Base-by-base conservation (phyloP, 2,888 invertebrate species). In the Cephonodes hylas region DNA sequence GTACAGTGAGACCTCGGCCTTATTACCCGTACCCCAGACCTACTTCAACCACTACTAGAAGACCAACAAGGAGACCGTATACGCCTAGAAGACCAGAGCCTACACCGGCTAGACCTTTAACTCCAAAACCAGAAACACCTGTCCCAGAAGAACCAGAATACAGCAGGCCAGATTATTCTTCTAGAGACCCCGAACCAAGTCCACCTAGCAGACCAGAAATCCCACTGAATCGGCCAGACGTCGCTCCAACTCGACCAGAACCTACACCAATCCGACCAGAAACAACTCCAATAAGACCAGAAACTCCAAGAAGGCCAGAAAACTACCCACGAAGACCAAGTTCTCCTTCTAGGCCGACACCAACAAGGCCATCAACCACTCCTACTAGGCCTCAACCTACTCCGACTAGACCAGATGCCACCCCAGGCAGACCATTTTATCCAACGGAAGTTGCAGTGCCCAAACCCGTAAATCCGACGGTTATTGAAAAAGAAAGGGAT, bases 401-500 rank as follows among this genome's bases (percentile, higher is more conserved):
- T 34, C n/a, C 57, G 58, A 56, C 62, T 23, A 65, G 66, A 67
- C 71, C 70, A 7, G 5, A 27, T 3, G 34, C 59, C 25, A 25
- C 45, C 18, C 58, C 63, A 1, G 22, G 20, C 4, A 56, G 58
- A 42, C 64, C 66, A 15, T 56, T 46, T 0, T 63, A 66, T 59
- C 72, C 79, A 31, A 67, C 69, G 2, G 75, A 73, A 70, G 75
- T 77, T 0, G 65, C 73, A 3, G 68, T 74, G 1, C 71, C 74
- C 7, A 58, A 70, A 34, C 75, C 83, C 7, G 71, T 34, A 23
- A 53, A 60, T 25, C 59, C 63, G 64, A 34, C 66, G 76, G 44
- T 68, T 75, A 7, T 80, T n/a, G 80, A 80, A 63, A 80, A 67
- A 61, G 82, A 76, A 10, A 78, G 65, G 34, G 70, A 77, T 34